Conservation (phyloP, 1,140 invertebrate genomes). For the Ctenoplectra terminalis region DNA sequence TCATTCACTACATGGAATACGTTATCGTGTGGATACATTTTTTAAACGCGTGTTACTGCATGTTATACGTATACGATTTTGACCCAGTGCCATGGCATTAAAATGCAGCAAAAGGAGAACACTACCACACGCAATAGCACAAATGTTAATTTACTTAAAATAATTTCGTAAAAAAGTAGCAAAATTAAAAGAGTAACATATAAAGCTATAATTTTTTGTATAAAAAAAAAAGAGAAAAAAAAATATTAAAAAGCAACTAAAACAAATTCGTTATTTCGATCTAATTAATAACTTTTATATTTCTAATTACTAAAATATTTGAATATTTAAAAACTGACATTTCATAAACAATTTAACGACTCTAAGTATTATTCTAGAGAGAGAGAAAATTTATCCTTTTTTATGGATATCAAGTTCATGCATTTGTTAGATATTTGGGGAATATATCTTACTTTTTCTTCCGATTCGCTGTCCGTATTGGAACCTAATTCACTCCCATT, state of each 20-base stretch:
- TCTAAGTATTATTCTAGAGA: constrained; percentile 29
- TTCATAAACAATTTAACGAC: not conserved
- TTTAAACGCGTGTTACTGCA: constrained; percentile 39
- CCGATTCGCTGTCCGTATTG: constrained; percentile 93
- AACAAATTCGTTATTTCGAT: constrained; percentile 29
- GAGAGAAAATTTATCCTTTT: constrained; percentile 28
- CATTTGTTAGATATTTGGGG: constrained; percentile 43
- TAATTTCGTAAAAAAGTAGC: constrained; percentile 4
- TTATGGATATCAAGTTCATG: constrained; percentile 52
- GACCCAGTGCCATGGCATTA: constrained; percentile 51
- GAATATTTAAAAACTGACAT: not conserved
- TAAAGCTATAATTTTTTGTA: constrained; percentile 2
- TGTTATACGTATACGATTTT: constrained; percentile 18
- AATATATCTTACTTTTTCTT: constrained; percentile 91
- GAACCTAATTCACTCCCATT: constrained; percentile 89
- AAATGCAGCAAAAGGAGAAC: constrained; percentile 45
- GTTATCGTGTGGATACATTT: constrained; percentile 72
- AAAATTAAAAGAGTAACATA: constrained; percentile 33
- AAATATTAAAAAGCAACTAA: constrained; percentile 23
- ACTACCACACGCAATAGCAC: constrained; percentile 50
- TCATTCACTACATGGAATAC: constrained; percentile 44
- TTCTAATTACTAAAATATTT: constrained; percentile 6
- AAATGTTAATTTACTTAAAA: constrained; percentile 38
- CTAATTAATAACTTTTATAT: constrained; percentile 25
- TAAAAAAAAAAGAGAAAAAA: constrained; percentile 18